These are phyloP conservation scores for Diarsia rubi DNA, from an alignment of 2,888 invertebrate species.

Conservation along the genomic window DNA sequence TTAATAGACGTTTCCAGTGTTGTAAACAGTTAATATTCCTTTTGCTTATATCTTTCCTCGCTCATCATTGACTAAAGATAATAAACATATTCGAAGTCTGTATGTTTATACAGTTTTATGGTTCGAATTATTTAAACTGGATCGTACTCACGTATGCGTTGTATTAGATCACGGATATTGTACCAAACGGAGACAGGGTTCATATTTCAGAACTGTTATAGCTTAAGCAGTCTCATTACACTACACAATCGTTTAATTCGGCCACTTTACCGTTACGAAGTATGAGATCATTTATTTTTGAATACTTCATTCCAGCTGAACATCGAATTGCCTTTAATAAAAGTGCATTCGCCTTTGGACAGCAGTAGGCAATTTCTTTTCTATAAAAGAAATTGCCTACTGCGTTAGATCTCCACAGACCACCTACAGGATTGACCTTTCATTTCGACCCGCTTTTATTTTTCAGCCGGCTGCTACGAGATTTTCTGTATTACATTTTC, in stretches of 20 bases:
- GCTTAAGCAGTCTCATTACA: slow-evolving; percentile 52
- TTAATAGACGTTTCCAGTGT: slow-evolving; percentile 58
- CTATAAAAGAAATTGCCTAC: slow-evolving; percentile 57
- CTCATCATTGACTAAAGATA: slow-evolving; percentile 59
- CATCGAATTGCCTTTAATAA: slow-evolving; percentile 57
- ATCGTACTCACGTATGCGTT: slow-evolving; percentile 30
- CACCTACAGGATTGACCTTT: slow-evolving; percentile 55
- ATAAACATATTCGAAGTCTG: slow-evolving; percentile 61
- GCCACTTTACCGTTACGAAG: slow-evolving; percentile 34
- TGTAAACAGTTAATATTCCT: slow-evolving; percentile 63
- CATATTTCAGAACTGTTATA: slow-evolving; percentile 59
- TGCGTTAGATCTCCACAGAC: slow-evolving; percentile 44
- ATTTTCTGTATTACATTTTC: slow-evolving; percentile 24
- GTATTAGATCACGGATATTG: slow-evolving; percentile 51
- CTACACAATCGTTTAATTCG: slow-evolving; percentile 62
- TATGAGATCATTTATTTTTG: slow-evolving; percentile 53
- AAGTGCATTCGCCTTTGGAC: slow-evolving; percentile 34
- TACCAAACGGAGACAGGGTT: slow-evolving; percentile 50
- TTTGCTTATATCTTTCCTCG: slow-evolving; percentile 51
- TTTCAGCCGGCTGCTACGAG: slow-evolving; percentile 30
- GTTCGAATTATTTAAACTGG: slow-evolving; percentile 42
- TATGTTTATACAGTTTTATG: slow-evolving; percentile 60
- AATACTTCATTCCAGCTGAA: slow-evolving; percentile 35
- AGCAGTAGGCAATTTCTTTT: slow-evolving; percentile 37
- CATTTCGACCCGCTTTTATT: slow-evolving; percentile 41